Evolutionary conservation across 2,797 vertebrate genomes (phyloP).

Genomic region (Hydrocynus forskahlii): DNA sequence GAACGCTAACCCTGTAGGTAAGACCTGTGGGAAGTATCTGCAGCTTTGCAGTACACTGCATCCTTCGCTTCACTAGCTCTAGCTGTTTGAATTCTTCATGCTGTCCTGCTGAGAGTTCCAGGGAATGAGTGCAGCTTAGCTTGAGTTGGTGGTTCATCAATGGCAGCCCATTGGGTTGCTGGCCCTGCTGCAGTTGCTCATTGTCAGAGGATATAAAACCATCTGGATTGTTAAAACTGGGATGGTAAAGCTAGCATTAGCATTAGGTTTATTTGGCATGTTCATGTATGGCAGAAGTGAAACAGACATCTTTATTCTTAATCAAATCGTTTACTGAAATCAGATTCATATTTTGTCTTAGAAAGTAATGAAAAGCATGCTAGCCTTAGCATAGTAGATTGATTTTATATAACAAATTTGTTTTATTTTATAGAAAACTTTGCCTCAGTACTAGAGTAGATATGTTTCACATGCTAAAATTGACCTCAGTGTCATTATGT

Average conservation of each 20-base stretch:
- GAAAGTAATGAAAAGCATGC: too few species aligned
- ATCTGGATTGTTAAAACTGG: not conserved
- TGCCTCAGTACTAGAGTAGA: too few species aligned
- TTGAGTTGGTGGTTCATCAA: slow-evolving; percentile 4
- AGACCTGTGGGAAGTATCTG: not conserved
- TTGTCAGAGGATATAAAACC: not conserved
- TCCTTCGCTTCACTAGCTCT: not conserved
- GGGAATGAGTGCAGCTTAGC: not conserved
- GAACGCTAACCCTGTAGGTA: not conserved
- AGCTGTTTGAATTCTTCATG: not conserved
- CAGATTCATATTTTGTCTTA: too few species aligned
- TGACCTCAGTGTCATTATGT: too few species aligned
- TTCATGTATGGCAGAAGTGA: too few species aligned
- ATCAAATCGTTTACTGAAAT: too few species aligned
- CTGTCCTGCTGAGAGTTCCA: not conserved
- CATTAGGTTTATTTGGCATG: not conserved
- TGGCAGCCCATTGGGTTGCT: not conserved
- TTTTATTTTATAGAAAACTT: too few species aligned
- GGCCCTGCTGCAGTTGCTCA: not conserved
- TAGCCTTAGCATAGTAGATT: too few species aligned
- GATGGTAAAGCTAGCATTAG: not conserved
- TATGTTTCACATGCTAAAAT: not conserved
- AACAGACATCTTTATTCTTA: too few species aligned
- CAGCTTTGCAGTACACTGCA: not conserved
- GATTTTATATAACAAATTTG: too few species aligned